phyloP scores from a whole-genome alignment of 2,113 vertebrate genomes.

The Anser cygnoides region DNA sequence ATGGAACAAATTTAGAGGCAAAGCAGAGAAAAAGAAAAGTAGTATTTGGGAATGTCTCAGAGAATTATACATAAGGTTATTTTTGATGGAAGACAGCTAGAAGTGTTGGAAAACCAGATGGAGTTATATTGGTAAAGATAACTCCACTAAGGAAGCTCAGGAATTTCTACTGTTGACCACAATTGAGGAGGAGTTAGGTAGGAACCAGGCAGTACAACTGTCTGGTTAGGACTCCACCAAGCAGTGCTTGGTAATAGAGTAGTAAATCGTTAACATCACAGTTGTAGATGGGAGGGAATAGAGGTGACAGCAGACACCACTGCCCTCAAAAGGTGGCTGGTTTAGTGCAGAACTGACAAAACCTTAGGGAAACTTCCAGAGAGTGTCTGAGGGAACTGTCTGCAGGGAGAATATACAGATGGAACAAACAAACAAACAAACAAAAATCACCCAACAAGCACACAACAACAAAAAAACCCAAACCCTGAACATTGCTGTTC shows the following conservation, averaged over 20 bases:
- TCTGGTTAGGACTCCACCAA: not conserved
- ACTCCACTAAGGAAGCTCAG: not conserved
- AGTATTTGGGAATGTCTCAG: not conserved
- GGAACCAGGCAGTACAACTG: not conserved
- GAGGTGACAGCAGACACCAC: not conserved
- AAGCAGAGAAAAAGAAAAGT: not conserved
- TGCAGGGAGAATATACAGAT: not conserved
- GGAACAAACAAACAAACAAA: not conserved
- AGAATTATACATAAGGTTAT: not conserved
- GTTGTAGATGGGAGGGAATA: not conserved
- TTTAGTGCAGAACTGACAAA: not conserved
- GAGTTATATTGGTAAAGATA: not conserved
- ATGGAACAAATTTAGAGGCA: not conserved
- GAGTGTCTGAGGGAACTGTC: not conserved
- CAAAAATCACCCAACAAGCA: not conserved
- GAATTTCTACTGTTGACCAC: not conserved
- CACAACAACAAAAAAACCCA: no score
- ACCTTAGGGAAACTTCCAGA: not conserved
- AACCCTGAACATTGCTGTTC: accelerated
- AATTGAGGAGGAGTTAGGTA: not conserved
- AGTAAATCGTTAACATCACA: not conserved
- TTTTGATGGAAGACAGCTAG: not conserved
- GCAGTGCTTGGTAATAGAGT: not conserved
- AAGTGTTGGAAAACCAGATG: not conserved
- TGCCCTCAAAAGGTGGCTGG: not conserved